Conservation (phyloP, 2,888 invertebrate genomes). For the Plebejus anna region DNA sequence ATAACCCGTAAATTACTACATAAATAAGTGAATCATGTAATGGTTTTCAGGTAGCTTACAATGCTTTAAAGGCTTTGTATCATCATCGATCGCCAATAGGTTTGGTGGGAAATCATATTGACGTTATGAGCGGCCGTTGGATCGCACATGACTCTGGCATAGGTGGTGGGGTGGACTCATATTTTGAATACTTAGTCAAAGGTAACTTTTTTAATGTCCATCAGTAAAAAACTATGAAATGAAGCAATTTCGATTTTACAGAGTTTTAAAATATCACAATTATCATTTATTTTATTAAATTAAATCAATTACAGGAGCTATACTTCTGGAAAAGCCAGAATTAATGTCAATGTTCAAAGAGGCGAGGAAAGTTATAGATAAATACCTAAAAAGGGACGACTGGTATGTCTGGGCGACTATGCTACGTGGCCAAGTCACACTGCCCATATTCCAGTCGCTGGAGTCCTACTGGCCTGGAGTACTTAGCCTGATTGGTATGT, state of each 20-base stretch:
- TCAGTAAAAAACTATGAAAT: neutral
- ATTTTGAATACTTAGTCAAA: slow-evolving; percentile 98
- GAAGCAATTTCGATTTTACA: neutral
- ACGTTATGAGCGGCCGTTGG: slow-evolving; percentile 96
- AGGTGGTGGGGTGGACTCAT: slow-evolving; percentile 97
- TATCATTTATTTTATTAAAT: neutral
- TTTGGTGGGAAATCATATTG: slow-evolving; percentile 97
- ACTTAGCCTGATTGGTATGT: slow-evolving; percentile 86
- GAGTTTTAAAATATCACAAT: neutral
- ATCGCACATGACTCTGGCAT: slow-evolving; percentile 99
- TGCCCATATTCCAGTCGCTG: slow-evolving; percentile 98
- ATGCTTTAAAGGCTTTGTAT: slow-evolving; percentile 94
- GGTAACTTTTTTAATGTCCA: slow-evolving; percentile 65
- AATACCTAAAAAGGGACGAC: slow-evolving; percentile 94
- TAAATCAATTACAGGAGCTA: slow-evolving; percentile 77
- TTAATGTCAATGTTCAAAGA: slow-evolving; percentile 95
- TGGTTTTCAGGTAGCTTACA: slow-evolving; percentile 86
- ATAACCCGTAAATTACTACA: neutral
- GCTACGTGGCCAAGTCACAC: slow-evolving; percentile 95
- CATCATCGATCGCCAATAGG: slow-evolving; percentile 92
- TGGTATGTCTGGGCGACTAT: slow-evolving; percentile 99
- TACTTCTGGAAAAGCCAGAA: slow-evolving; percentile 93
- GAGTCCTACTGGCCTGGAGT: slow-evolving; percentile 99
- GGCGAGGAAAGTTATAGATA: slow-evolving; percentile 87
- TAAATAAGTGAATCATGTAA: slow-evolving; percentile 12